Evolutionary conservation across 1,140 invertebrate genomes (phyloP), one percentile per base, ranked within the genome.

Genomic region (Agrilus planipennis): DNA sequence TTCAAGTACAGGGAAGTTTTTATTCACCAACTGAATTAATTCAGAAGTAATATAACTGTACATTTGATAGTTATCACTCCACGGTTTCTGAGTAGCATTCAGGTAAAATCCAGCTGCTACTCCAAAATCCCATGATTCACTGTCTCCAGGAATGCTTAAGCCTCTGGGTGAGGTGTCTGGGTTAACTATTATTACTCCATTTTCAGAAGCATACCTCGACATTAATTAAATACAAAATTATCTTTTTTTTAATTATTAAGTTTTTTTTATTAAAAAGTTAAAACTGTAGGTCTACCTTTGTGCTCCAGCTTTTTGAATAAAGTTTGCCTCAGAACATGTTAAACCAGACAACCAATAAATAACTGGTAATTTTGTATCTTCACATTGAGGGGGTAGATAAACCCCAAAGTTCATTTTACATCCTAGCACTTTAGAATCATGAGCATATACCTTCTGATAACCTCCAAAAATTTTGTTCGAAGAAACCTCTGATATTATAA

Each of bases 151-250:
- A 46, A 99, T 79, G 53, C 88, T 82, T 11, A 84, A 72, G 7
- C 84, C 88, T 51, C 92, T 72, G 5, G 95, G 95, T 57, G 92
- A 97, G 0, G 95, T 99, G 58, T 99, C 95, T 4, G 94, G 92
- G 49, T 80, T 79, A 2, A 99, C 84, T 29, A 97, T 74, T 47
- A 91, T 77, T 1, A 95, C 63, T 10, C 81, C 79, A 60, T 87
- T 68, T 58, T 92, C 67, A 17, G 86, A 71, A 34, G 92, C 92
- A 64, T 70, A 73, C 51, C 70, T 72, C 34, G n/a, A n/a, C n/a
- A n/a, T n/a, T n/a, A n/a, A n/a, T n/a, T n/a, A n/a, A n/a, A 42
- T 52, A 58, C 37, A 31, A 15, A 37, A 12, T 28, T 15, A 36
- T 5, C 1, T 18, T 43, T 25, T 35, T 45, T 46, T 31, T 9